Evolutionary conservation across 2,797 vertebrate species (phyloP), one percentile per base, ranked within the genome.

Genomic region (Dryobates pubescens): DNA sequence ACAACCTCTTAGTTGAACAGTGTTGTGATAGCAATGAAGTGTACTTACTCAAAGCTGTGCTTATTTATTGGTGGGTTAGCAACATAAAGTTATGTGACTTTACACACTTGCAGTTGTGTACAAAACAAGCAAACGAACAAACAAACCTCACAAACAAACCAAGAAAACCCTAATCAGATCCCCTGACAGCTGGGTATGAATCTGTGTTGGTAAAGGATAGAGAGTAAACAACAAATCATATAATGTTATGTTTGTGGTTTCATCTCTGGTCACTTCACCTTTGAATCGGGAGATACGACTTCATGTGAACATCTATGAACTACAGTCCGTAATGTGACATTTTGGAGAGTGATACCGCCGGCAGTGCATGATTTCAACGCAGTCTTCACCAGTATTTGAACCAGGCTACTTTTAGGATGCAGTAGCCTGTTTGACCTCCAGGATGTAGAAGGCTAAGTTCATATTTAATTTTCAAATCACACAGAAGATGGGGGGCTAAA

Each of bases 191-290:
- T 73, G 49, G 15, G 6, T 38, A 80, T 81, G 79, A 87, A 92
- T 90, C 71, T 38, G 29, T 92, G 79, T 88, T 87, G 45, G 80
- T 89, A 90, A 93, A 93, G 1, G 54, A 47, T 5, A 1, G 63
- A 95, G 94, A 93, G 91, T 80, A 95, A 95, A 93, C 20, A 96
- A 11, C 20, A 81, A 80, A 71, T 82, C 69, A 59, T 72, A 91
- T 26, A 64, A 14, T 65, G 38, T 5, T 36, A 61, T 78, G 32
- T 94, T 92, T 94, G 67, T 86, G 76, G 26, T 38, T 89, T 89
- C 74, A 58, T 38, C 38, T 49, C 47, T 77, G 51, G 27, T 92
- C 30, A 61, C 85, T 92, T 68, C 65, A 94, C 89, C 85, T 64
- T 94, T 88, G 94, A 91, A 82, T 91, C 57, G 3, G 32, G 58